Evolutionary conservation across 2,888 invertebrate species (phyloP), one percentile per base, ranked within the genome.

Genomic region (Cosmia trapezina): DNA sequence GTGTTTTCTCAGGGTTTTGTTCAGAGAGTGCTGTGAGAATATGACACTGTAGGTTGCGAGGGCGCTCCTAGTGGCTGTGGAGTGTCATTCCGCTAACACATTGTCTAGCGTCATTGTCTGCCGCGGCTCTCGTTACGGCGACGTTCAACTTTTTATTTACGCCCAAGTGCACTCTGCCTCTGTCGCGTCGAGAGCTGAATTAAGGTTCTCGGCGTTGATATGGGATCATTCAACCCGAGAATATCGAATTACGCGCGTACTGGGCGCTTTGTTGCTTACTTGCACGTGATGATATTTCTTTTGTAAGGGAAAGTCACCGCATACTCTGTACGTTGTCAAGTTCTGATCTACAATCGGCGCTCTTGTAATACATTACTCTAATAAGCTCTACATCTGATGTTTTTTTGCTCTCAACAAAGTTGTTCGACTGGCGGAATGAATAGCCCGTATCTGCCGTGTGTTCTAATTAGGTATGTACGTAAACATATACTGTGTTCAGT

Each of bases 121-220:
- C 88, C 87, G 90, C 89, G 88, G 89, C 90, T 91, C 93, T 93
- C 93, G 93, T 94, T 93, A 95, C 93, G 93, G 87, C 93, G 93
- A 91, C 92, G 95, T 90, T 95, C 94, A 95, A 94, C 94, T 95
- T 95, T 95, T 95, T 96, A 95, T 95, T 96, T 95, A 95, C 95
- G 94, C 95, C 92, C 93, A 94, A 96, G 95, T 95, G 95, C 96
- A 95, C 95, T 95, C 93, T 88, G 93, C 91, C 91, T 93, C 92
- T 92, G 93, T 94, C 92, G 89, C 91, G 92, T 92, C 90, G 92
- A 94, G 95, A 93, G 94, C 93, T 92, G 95, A 95, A 96, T 95
- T 95, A 96, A 95, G 94, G 94, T 92, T 93, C 95, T 95, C 93
- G 86, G 89, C 91, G 92, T 92, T 94, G 95, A 95, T 96, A 96